Conservation (phyloP, 2,888 invertebrate genomes). For the Lymantria dispar region DNA sequence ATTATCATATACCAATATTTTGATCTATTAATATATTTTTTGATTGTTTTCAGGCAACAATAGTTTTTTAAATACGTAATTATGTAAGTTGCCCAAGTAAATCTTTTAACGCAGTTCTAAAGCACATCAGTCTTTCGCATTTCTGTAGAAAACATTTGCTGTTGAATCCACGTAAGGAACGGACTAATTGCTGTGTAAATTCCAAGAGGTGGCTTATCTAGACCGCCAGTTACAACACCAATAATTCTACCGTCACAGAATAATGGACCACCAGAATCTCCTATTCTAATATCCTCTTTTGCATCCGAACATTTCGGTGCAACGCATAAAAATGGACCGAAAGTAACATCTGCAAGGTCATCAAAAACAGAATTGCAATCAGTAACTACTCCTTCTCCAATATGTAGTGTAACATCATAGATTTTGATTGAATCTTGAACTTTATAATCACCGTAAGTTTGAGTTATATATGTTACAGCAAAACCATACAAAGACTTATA, state of each 20-base stretch:
- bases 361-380: neutral
- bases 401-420: neutral
- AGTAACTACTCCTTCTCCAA: neutral
- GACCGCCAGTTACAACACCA: neutral
- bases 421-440: neutral
- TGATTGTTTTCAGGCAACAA: neutral
- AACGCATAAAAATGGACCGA: neutral
- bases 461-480: neutral
- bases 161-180: neutral
- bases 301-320: neutral
- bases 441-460: neutral
- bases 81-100: neutral
- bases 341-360: neutral
- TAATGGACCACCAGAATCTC: neutral
- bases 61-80: too few relatives aligned
- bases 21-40: neutral
- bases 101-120: neutral
- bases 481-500: neutral
- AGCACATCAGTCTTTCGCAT: neutral
- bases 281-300: neutral
- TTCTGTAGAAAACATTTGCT: neutral
- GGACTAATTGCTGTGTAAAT: neutral
- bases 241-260: neutral
- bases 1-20: neutral
- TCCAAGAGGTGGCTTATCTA: neutral